Evolutionary conservation across 2,113 vertebrate species (phyloP).

Genomic region (Lycocorax pyrrhopterus): DNA sequence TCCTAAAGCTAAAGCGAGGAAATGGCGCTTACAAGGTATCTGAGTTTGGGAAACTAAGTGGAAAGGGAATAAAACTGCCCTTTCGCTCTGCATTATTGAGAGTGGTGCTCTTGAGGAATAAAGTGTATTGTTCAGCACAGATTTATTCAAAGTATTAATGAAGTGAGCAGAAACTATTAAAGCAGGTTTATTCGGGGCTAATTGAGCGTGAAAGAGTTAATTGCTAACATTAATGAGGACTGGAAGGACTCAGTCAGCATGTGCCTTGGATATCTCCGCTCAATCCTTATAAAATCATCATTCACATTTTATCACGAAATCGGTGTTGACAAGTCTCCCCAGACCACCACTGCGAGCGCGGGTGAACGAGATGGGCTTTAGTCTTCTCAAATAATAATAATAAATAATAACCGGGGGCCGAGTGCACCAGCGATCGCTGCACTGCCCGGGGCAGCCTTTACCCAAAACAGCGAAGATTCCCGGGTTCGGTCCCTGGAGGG

Average conservation of each 20-base stretch:
- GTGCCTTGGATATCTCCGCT: slow-evolving; percentile 32
- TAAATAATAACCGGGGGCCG: neutral
- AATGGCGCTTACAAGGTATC: neutral
- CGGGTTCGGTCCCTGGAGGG: neutral
- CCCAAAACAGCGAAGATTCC: neutral
- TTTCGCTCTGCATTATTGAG: neutral
- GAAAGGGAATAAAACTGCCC: neutral
- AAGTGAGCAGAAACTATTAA: slow-evolving; percentile 71
- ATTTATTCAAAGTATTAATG: slow-evolving; percentile 62
- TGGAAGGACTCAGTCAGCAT: slow-evolving; percentile 48
- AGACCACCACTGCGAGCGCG: neutral
- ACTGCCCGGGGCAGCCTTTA: neutral
- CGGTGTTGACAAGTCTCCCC: slow-evolving; percentile 39
- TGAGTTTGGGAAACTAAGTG: neutral
- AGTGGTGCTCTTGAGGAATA: neutral
- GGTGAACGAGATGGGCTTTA: neutral
- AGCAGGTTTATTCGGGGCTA: slow-evolving; percentile 66
- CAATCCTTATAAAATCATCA: slow-evolving; percentile 58
- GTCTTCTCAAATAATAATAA: neutral
- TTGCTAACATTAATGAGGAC: slow-evolving; percentile 70
- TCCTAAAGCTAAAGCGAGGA: neutral
- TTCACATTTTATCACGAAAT: slow-evolving; percentile 49
- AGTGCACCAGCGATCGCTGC: neutral
- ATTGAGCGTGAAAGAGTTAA: slow-evolving; percentile 75
- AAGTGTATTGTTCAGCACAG: neutral